phyloP scores from a whole-genome alignment of 2,113 vertebrate species.

The Rallus limicola region DNA sequence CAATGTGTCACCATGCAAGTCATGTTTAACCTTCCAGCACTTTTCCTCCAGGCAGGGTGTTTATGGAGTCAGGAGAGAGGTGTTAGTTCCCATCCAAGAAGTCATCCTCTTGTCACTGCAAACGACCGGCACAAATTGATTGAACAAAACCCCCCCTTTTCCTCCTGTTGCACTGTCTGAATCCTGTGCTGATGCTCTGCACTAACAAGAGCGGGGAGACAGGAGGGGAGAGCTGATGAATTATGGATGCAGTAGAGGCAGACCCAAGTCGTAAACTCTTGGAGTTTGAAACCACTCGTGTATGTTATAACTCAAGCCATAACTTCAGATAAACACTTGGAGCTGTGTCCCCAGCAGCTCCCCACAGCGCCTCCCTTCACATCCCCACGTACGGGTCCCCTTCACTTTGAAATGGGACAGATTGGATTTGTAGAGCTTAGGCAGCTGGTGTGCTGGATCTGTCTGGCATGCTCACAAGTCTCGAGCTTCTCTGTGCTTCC shows the following conservation, averaged over 20 bases:
- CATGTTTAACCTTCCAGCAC: slow-evolving; percentile 32
- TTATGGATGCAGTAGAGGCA: slow-evolving; percentile 12
- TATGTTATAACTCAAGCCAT: not conserved
- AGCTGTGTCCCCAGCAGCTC: not conserved
- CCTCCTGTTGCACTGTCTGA: slow-evolving; percentile 7
- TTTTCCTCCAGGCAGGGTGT: not conserved
- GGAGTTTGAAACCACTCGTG: not conserved
- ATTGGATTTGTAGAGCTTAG: not conserved
- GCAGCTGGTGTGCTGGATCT: not conserved
- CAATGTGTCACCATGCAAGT: not conserved
- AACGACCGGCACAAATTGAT: not conserved
- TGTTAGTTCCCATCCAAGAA: slow-evolving; percentile 14
- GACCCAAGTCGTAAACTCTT: not conserved
- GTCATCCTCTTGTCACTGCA: slow-evolving; percentile 26
- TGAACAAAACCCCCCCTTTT: not conserved
- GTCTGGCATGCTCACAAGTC: not conserved
- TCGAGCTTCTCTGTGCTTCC: not conserved
- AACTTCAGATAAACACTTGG: not conserved
- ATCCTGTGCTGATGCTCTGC: not conserved
- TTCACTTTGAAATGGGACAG: not conserved
- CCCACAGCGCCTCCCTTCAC: not conserved
- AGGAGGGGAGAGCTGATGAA: not conserved
- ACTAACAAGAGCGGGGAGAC: not conserved
- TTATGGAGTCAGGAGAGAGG: not conserved
- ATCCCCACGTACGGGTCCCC: not conserved